Conservation (phyloP, 2,797 vertebrate genomes). For the Borostomias antarcticus region DNA sequence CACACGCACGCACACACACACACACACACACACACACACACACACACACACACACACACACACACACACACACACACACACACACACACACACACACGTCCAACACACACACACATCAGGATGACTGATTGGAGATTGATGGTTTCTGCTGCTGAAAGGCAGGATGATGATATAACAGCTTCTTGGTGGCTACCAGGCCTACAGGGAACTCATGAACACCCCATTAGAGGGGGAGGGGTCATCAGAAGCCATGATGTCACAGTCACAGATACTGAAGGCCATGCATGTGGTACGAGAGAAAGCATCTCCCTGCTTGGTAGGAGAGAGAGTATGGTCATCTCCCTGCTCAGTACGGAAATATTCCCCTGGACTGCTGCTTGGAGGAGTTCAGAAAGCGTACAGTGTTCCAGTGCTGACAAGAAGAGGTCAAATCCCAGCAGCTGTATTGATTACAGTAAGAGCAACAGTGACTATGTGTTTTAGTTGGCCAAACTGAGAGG, state of each 20-base stretch:
- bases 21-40: background rate
- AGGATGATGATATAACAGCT: constrained; percentile 29
- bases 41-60: background rate
- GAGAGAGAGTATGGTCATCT: too few relatives aligned
- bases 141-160: too few relatives aligned
- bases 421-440: too few relatives aligned
- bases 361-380: too few relatives aligned
- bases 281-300: too few relatives aligned
- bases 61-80: background rate
- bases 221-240: background rate
- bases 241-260: too few relatives aligned
- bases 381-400: too few relatives aligned
- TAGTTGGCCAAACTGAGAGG: background rate
- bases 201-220: constrained; percentile 42
- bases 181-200: constrained; percentile 35
- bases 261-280: too few relatives aligned
- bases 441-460: background rate
- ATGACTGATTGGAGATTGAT: too few relatives aligned
- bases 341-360: too few relatives aligned
- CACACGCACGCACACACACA: background rate
- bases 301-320: too few relatives aligned
- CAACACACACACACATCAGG: background rate
- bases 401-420: too few relatives aligned
- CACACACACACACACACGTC: background rate
- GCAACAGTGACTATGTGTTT: background rate